Evolutionary conservation across 2,888 invertebrate species (phyloP), one percentile per base, ranked within the genome.

Genomic region (Eilema depressum): DNA sequence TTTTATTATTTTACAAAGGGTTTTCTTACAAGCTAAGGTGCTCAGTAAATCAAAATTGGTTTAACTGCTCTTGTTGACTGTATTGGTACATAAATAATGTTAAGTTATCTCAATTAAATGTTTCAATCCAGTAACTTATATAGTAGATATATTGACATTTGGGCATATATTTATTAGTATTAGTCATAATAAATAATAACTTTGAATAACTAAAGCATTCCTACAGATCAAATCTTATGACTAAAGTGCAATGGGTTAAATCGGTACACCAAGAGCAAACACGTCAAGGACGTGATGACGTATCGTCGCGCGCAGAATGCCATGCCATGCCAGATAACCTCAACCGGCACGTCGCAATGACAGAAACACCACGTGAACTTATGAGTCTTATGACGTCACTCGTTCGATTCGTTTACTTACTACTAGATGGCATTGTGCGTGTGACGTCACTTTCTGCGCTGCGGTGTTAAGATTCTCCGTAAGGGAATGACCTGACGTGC

Each of bases 341-440:
- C 23, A 33, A 62, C 25, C 41, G 14, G 25, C 3, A 25, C 20
- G 26, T 33, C 33, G 4, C 3, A 14, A 33, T 33, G 17, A 41
- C 12, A n/a, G 12, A 63, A 25, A 63, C 8, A 63, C 23, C 25
- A 63, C 33, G 62, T 37, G 37, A 12, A 26, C 14, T 53, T 57
- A 20, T 41, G 37, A 59, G 10, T 41, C 14, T 53, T 57, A 20
- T 41, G 37, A 59, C 41, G 25, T 47, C 47, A 61, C 11, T 37
- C 3, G 28, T 7, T n/a, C n/a, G 5, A 11, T 25, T n/a, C 2
- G 3, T 5, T 30, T 3, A 23, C n/a, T 53, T 8, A n/a, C n/a
- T 53, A 66, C 74, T 77, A 80, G 80, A 75, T 81, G 80, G 57
- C 75, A 63, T 73, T 75, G 56, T 65, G 20, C 57, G 7, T 20